Base-by-base conservation (phyloP, 2,113 vertebrate species). In the Heterochromis multidens region DNA sequence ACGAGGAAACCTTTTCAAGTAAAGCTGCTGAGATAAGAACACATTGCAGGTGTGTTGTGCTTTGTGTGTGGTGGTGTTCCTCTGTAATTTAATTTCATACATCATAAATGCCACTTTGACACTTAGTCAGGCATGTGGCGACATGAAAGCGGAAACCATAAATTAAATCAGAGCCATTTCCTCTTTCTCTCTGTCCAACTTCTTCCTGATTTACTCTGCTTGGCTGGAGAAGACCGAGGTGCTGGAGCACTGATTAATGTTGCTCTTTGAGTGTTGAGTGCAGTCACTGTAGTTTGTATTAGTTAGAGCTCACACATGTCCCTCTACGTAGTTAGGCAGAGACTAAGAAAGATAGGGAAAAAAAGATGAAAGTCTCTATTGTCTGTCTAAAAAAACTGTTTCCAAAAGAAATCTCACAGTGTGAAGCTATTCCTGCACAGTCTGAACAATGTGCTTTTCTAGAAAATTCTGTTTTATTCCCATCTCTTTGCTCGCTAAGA, bases 11-110 rank as follows among this genome's bases (percentile, higher is more conserved):
- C 76, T 77, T 90, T 90, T 90, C 84, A 85, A 40, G 85, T 63
- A 63, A 83, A 93, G 84, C 86, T 52, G 57, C 79, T 81, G 88
- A 90, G 90, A 82, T 93, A 89, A 82, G 82, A 87, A 87, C 43
- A 80, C 84, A 86, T 63, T 79, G 76, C 87, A 93, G 92, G 89
- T 94, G 90, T 88, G 92, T 88, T 89, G 87, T 84, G 83, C 85
- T 91, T 92, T 94, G 89, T 94, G 92, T 92, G 88, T 82, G 89
- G 84, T 57, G 83, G 79, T 94, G 86, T 94, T 95, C 87, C 89
- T 92, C 82, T 62, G 83, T 95, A 93, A 95, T 96, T 95, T 94
- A 94, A 96, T 95, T 96, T 95, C 94, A 95, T 95, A 94, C 95
- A 94, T 95, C 95, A 96, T 96, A 95, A 95, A 95, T 93, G 91